Base-by-base conservation (phyloP, 2,888 invertebrate genomes). In the Aethes cnicana region DNA sequence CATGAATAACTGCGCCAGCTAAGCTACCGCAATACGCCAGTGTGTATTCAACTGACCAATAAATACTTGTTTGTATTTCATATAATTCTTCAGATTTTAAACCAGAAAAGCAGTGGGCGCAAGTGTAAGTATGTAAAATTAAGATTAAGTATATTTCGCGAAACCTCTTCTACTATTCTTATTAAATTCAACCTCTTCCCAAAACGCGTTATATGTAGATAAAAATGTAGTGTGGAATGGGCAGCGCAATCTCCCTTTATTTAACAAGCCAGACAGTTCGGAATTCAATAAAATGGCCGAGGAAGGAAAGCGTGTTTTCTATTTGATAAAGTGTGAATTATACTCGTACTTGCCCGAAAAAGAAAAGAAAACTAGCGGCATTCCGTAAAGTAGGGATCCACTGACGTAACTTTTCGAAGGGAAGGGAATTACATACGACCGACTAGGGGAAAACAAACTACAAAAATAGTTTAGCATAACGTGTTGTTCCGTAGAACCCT, bases 211-310 rank as follows among this genome's bases (percentile, higher is more conserved):
- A 52, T 52, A 37, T 23, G 30, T 43, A 54, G 37, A 48, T 48
- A 54, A 53, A 54, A 44, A 52, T 25, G 11, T 52, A 44, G 43
- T 49, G 54, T 35, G 32, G 48, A 48, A 43, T 65, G 65, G 69
- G 59, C 74, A 72, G 70, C 72, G 72, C 74, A 72, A 82, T 78
- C 76, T 77, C 77, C 73, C 69, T 59, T 68, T 64, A 66, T 63
- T 66, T 71, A 74, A 77, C 76, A 68, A 77, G 48, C 54, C 52
- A 52, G 56, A 56, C 58, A 58, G 71, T 74, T 68, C 59, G 84
- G 86, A 85, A 87, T 87, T 79, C 85, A 85, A 87, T 87, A 86
- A 81, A 80, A 77, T 72, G 69, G 66, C 69, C 74, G 68, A 69
- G 74, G 64, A 72, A 55, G 71, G 73, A 69, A 72, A 71, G 68